Evolutionary conservation across 2,888 invertebrate species (phyloP).

Genomic region (Oasisia sp.): DNA sequence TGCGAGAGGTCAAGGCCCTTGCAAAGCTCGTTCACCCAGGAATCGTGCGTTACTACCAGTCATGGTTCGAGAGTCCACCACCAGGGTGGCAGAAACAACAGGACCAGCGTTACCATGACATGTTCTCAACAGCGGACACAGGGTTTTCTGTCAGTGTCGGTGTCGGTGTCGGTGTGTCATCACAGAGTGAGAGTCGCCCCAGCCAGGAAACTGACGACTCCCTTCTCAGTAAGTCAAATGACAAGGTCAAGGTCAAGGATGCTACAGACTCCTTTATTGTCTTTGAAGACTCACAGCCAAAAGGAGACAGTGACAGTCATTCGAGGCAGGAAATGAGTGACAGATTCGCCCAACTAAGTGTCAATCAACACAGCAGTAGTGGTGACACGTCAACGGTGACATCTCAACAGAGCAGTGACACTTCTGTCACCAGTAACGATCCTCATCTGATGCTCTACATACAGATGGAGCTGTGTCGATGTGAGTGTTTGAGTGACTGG

Average conservation of each 20-base stretch:
- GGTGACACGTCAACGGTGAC: not conserved
- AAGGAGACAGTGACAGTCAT: not conserved
- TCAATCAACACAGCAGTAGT: not conserved
- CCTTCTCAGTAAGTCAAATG: not conserved
- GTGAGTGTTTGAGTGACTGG: constrained; percentile 92
- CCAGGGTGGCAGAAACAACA: constrained; percentile 85
- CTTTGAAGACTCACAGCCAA: constrained; percentile 23
- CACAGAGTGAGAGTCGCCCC: not conserved
- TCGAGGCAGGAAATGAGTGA: not conserved
- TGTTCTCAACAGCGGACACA: not conserved
- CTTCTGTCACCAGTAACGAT: not conserved
- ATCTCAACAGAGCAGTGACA: not conserved
- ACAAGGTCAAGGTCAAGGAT: not conserved
- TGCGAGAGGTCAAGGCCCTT: constrained; percentile 93
- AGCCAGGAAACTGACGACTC: not conserved
- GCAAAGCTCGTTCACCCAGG: constrained; percentile 94
- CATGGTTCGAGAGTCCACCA: constrained; percentile 95
- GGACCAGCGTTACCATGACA: constrained; percentile 69
- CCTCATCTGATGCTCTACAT: constrained; percentile 83
- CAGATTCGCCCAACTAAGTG: not conserved
- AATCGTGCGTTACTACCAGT: constrained; percentile 94
- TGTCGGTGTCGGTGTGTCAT: not conserved
- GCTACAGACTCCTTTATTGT: constrained; percentile 41
- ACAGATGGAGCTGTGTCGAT: constrained; percentile 95
- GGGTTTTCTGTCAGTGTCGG: constrained; percentile 17